These are phyloP conservation scores for Pygmarrhopalites habei DNA, from an alignment of 1,140 invertebrate species.

Conservation along the genomic window DNA sequence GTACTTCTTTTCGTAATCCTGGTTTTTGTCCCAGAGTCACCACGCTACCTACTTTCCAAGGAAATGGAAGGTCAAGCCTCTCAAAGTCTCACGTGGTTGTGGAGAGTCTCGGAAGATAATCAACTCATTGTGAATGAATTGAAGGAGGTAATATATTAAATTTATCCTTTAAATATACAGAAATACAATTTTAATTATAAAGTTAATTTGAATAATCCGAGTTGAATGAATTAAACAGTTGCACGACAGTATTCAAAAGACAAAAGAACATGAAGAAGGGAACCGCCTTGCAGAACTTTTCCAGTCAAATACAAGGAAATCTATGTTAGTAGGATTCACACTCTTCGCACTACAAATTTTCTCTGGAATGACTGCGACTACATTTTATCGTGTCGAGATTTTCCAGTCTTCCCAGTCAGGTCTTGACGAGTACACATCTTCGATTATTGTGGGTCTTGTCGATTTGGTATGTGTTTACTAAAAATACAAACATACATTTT, in stretches of 20 bases:
- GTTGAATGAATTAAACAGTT: not conserved
- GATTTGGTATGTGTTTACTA: too few species aligned
- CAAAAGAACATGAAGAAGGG: not conserved
- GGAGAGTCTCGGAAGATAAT: too few species aligned
- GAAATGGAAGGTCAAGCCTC: too few species aligned
- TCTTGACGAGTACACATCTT: slow-evolving; percentile 40
- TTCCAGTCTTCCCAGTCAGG: slow-evolving; percentile 49
- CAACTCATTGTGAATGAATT: too few species aligned
- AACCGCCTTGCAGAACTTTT: not conserved
- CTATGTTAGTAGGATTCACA: not conserved
- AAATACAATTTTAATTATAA: slow-evolving; percentile 65
- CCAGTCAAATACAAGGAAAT: not conserved
- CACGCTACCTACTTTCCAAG: too few species aligned
- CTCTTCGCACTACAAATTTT: slow-evolving; percentile 48
- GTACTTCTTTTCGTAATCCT: too few species aligned
- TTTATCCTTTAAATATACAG: too few species aligned
- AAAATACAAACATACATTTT: too few species aligned
- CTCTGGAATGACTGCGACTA: slow-evolving; percentile 56
- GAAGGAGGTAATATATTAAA: too few species aligned
- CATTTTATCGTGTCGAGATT: slow-evolving; percentile 69
- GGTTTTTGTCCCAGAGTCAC: too few species aligned
- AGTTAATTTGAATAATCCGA: slow-evolving; percentile 45
- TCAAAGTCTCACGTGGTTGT: too few species aligned
- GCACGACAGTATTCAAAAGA: not conserved
- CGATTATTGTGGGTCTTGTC: too few species aligned